Conservation (phyloP, 2,797 vertebrate species). For the Melanotaenia trifasciata region DNA sequence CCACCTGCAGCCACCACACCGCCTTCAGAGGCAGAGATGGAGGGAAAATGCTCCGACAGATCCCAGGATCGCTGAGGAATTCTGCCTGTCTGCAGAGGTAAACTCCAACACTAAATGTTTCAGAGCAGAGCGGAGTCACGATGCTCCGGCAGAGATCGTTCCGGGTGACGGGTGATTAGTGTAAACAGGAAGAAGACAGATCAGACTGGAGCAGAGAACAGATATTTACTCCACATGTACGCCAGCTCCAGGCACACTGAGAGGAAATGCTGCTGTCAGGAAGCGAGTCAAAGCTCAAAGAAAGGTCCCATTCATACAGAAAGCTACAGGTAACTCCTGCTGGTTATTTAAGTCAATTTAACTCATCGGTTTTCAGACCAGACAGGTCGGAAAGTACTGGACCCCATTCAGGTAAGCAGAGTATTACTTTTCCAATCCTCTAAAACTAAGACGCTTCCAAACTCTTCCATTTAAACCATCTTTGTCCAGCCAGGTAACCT, state of each 20-base stretch:
- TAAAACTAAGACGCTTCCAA: too few relatives aligned
- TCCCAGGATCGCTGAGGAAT: constrained; percentile 31
- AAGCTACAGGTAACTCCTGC: background rate
- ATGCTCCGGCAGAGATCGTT: constrained; percentile 1
- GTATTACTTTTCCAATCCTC: background rate
- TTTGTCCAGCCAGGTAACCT: too few relatives aligned
- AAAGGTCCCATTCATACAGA: background rate
- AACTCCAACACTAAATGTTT: constrained; percentile 21
- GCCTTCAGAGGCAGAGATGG: constrained; percentile 23
- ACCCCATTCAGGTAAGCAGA: background rate
- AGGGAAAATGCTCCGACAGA: background rate
- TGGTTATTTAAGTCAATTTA: background rate
- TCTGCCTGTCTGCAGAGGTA: constrained; percentile 53
- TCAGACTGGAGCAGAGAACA: background rate
- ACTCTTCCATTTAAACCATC: too few relatives aligned
- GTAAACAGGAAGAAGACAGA: background rate
- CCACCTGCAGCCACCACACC: constrained; percentile 22
- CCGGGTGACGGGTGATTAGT: constrained; percentile 40
- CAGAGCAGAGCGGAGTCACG: constrained; percentile 35
- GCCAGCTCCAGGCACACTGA: background rate
- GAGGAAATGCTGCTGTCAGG: background rate
- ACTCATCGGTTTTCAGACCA: background rate
- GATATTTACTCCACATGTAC: background rate
- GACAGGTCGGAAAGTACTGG: background rate
- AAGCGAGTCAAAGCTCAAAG: background rate